Evolutionary conservation across 2,797 vertebrate species (phyloP).

Genomic region (Neopelma chrysocephalum): DNA sequence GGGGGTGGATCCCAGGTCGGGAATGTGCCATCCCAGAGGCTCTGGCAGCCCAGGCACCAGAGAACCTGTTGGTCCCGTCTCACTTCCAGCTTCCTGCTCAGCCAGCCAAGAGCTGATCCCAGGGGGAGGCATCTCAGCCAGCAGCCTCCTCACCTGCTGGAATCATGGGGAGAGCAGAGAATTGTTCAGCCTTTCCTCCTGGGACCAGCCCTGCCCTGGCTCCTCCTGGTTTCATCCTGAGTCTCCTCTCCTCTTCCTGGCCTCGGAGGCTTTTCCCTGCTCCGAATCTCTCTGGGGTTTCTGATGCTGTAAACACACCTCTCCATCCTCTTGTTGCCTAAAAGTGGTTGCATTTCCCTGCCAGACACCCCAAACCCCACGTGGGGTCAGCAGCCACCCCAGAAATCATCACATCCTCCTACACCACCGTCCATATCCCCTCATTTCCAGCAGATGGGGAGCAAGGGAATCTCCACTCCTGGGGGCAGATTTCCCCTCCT

Average conservation of each 20-base stretch:
- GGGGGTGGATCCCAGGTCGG: neutral
- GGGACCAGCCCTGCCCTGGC: neutral
- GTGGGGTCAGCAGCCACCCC: neutral
- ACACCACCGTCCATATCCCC: rapidly evolving
- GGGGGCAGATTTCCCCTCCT: neutral
- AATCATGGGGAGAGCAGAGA: neutral
- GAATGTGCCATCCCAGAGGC: neutral
- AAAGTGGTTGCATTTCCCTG: neutral
- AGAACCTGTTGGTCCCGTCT: neutral
- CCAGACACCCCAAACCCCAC: neutral
- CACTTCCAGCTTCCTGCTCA: neutral
- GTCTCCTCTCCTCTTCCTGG: neutral
- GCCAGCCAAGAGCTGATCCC: neutral
- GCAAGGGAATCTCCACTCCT: neutral
- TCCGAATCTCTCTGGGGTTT: neutral
- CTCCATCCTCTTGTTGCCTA: neutral
- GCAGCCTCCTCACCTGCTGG: neutral
- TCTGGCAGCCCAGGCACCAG: neutral
- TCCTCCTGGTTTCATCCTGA: neutral
- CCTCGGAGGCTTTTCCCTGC: neutral
- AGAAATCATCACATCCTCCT: rapidly evolving
- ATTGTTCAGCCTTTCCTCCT: neutral
- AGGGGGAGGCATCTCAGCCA: neutral
- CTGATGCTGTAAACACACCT: neutral
- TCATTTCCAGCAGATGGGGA: neutral